phyloP scores from a whole-genome alignment of 2,113 vertebrate species.

The Rattus rattus region DNA sequence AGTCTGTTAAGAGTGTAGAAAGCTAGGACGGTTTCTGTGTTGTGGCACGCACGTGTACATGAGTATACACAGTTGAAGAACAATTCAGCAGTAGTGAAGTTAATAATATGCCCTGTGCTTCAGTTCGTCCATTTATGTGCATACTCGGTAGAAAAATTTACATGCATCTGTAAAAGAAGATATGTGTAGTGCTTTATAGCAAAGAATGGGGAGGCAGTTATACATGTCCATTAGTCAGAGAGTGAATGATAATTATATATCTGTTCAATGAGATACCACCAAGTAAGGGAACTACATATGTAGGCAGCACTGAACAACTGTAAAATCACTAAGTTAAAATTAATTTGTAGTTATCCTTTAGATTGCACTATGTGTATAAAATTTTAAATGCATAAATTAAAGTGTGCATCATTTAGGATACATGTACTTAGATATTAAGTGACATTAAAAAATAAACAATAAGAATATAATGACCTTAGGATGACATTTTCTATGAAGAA shows the following conservation, averaged over 20 bases:
- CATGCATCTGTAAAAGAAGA: neutral
- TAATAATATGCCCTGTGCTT: neutral
- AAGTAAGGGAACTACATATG: conserved; percentile 24
- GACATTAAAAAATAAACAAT: neutral
- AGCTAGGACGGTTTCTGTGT: neutral
- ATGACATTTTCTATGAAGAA: neutral
- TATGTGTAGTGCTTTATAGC: neutral
- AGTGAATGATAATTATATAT: neutral
- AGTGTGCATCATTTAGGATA: neutral
- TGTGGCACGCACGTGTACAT: neutral
- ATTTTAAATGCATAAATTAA: neutral
- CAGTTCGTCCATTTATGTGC: neutral
- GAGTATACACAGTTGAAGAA: neutral
- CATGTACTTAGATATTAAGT: neutral
- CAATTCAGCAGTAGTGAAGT: neutral
- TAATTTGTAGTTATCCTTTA: conserved; percentile 21
- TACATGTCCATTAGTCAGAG: neutral
- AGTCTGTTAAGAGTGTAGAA: neutral
- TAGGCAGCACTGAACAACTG: neutral
- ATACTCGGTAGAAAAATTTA: neutral
- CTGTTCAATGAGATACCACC: neutral
- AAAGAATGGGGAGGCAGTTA: neutral
- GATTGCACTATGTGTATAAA: neutral
- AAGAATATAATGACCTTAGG: neutral
- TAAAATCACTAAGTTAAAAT: conserved; percentile 21